phyloP scores from a whole-genome alignment of 1,140 invertebrate genomes.

The Nasonia vitripennis region DNA sequence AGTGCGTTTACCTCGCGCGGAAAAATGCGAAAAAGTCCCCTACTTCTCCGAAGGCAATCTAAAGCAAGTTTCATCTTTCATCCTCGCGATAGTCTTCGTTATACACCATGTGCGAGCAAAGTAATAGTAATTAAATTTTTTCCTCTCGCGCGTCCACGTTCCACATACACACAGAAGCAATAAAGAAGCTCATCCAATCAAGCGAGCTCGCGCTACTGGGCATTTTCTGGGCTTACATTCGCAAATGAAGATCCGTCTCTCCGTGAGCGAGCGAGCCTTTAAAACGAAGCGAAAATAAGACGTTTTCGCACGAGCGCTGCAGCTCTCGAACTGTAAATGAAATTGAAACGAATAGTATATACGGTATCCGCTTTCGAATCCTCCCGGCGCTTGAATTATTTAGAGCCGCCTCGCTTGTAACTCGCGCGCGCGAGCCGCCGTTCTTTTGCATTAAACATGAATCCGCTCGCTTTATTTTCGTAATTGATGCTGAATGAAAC shows the following conservation, averaged over 20 bases:
- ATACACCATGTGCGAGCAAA: background rate
- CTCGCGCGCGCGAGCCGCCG: background rate
- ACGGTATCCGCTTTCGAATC: background rate
- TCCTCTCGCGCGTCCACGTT: background rate
- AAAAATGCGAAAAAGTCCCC: background rate
- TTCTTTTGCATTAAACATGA: background rate
- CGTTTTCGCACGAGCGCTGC: background rate
- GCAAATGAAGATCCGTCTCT: background rate
- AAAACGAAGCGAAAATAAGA: background rate
- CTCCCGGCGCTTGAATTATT: background rate
- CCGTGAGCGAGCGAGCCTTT: background rate
- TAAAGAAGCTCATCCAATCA: slow-evolving; percentile 35
- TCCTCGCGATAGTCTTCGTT: background rate
- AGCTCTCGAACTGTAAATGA: background rate
- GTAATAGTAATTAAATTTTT: slow-evolving; percentile 45
- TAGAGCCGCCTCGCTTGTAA: background rate
- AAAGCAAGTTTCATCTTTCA: slow-evolving; percentile 17
- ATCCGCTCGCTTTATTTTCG: background rate
- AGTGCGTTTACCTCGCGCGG: slow-evolving; percentile 14
- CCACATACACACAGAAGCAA: background rate
- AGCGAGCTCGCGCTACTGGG: background rate
- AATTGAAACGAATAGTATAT: background rate
- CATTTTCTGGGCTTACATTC: slow-evolving; percentile 21
- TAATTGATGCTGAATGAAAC: slow-evolving; percentile 6
- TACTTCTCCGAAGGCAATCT: background rate